These are phyloP conservation scores for Callyntrura guangdongensis DNA, from an alignment of 2,888 invertebrate species.

Conservation along the genomic window DNA sequence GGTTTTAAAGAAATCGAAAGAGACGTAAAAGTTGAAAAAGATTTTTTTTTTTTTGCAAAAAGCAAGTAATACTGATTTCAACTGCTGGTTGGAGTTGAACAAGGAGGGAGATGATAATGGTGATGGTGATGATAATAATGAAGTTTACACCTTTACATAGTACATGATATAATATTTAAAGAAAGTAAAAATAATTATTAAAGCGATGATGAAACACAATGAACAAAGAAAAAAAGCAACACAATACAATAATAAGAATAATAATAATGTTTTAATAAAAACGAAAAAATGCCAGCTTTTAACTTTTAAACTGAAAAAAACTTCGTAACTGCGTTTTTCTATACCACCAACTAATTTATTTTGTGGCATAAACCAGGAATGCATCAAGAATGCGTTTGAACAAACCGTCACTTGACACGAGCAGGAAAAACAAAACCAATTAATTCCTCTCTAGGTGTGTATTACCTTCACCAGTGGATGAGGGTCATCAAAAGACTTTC, in stretches of 20 bases:
- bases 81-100: too few species aligned
- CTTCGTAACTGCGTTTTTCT: not conserved
- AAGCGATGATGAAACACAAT: conserved; percentile 13
- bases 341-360: not conserved
- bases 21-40: not conserved
- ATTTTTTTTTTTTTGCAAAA: not conserved
- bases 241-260: conserved; percentile 57
- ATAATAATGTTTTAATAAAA: conserved; percentile 70
- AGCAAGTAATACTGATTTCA: not conserved
- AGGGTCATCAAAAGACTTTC: not conserved
- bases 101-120: not conserved
- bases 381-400: too few species aligned
- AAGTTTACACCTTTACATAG: conserved; percentile 10
- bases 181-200: conserved; percentile 1
- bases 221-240: conserved; percentile 48
- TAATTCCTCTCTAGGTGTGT: too few species aligned
- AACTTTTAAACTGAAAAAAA: conserved; percentile 60
- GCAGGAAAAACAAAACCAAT: too few species aligned
- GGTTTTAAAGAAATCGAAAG: not conserved
- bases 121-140: conserved; percentile 12
- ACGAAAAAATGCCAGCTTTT: conserved; percentile 67
- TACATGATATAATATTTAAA: conserved; percentile 16
- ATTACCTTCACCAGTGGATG: conserved; percentile 12
- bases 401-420: too few species aligned
- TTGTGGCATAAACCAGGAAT: not conserved